Conservation (phyloP, 2,888 invertebrate species). For the Noctua fimbriata region DNA sequence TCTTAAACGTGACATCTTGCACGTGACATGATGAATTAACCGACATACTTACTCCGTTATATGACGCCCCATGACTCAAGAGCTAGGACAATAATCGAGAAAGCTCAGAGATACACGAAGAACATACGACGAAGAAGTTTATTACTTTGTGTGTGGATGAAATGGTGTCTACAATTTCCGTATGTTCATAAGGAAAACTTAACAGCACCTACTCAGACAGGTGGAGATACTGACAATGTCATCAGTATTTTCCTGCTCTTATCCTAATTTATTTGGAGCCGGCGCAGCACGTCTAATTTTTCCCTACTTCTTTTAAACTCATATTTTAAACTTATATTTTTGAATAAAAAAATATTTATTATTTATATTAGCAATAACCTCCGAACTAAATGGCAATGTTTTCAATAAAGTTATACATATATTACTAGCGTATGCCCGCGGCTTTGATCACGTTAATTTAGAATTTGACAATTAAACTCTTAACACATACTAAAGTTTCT, state of each 20-base stretch:
- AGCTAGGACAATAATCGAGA: constrained; percentile 23
- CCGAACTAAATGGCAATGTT: background rate
- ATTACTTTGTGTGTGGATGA: constrained; percentile 7
- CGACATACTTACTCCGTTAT: constrained; percentile 11
- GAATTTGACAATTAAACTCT: too few relatives aligned
- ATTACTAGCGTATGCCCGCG: too few relatives aligned
- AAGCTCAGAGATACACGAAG: constrained; percentile 8
- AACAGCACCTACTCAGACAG: background rate
- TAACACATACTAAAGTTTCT: too few relatives aligned
- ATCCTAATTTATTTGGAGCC: background rate
- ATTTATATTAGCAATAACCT: background rate
- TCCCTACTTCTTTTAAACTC: too few relatives aligned
- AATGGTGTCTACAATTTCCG: background rate
- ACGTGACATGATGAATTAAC: constrained; percentile 34
- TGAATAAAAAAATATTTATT: too few relatives aligned
- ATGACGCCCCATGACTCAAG: constrained; percentile 22
- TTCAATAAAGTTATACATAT: background rate
- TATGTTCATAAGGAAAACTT: constrained; percentile 4
- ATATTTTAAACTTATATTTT: too few relatives aligned
- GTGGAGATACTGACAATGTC: background rate
- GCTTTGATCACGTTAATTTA: too few relatives aligned
- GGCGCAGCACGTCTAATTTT: too few relatives aligned
- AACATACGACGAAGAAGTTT: background rate
- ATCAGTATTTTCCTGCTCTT: background rate
- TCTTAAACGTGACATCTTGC: constrained; percentile 14